Percentiles rank a stretch among this genome's conserved stretches.
Evolutionary conservation across 2,888 invertebrate genomes (phyloP).

Genomic region (Acronicta psi): DNA sequence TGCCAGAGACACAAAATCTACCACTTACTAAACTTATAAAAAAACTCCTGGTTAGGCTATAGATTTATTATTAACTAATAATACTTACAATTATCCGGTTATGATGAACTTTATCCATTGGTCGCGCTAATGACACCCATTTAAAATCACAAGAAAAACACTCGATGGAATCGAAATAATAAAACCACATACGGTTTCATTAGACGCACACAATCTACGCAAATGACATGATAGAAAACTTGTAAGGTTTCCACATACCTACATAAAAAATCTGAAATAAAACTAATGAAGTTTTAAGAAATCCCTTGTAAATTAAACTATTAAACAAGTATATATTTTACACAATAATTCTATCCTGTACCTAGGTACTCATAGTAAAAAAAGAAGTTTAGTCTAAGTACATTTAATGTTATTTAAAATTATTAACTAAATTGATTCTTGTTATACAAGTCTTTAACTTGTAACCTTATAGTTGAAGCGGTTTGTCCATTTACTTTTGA

Average conservation of each 20-base stretch:
- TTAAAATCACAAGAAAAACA: background rate
- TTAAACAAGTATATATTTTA: no score
- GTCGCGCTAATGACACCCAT: constrained; percentile 1
- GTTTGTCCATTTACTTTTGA: constrained; percentile 72
- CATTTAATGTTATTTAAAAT: no score
- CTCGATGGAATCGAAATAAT: constrained; percentile 6
- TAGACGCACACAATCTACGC: background rate
- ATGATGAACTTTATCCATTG: background rate
- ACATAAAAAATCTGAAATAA: constrained; percentile 1
- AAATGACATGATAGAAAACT: background rate
- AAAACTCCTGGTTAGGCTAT: no score
- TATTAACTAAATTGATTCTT: background rate
- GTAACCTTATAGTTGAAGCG: constrained; percentile 39
- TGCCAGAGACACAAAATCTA: no score
- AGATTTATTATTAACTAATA: no score
- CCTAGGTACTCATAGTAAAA: no score
- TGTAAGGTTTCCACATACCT: background rate
- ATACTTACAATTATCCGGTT: no score
- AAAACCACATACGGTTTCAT: constrained; percentile 10
- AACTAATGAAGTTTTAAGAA: constrained; percentile 2
- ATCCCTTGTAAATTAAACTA: no score
- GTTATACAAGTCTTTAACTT: background rate
- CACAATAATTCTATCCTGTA: no score
- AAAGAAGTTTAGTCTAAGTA: no score
- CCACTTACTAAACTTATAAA: no score